These are phyloP conservation scores for Bungarus multicinctus DNA, from an alignment of 2,113 vertebrate genomes.

Conservation along the genomic window DNA sequence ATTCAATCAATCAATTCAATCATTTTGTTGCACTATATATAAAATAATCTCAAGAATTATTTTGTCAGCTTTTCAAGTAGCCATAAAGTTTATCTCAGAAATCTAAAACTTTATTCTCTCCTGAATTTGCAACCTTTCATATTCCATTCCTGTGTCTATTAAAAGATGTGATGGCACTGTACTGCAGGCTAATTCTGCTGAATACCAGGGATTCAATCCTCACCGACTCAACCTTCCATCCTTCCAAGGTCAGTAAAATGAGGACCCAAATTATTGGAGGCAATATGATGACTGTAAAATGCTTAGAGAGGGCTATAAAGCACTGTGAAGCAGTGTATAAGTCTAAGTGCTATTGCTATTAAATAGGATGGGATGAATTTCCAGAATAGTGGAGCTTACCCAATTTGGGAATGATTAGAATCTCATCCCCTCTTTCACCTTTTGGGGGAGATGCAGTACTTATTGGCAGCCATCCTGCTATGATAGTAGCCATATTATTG, in stretches of 20 bases:
- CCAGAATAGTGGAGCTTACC: background rate
- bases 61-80: background rate
- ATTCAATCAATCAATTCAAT: background rate
- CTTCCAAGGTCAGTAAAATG: too few species aligned
- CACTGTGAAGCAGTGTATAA: too few species aligned
- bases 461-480: background rate
- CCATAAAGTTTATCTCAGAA: background rate
- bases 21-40: background rate
- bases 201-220: too few species aligned
- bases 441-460: background rate
- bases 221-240: too few species aligned
- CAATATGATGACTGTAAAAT: too few species aligned
- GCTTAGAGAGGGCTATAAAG: too few species aligned
- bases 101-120: background rate
- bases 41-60: background rate
- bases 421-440: background rate
- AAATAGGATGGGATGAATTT: background rate
- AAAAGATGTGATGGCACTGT: too few species aligned
- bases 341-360: too few species aligned
- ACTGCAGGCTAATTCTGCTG: too few species aligned
- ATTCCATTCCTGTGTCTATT: background rate
- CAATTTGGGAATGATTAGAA: background rate
- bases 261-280: too few species aligned
- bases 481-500: background rate
- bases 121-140: background rate